Evolutionary conservation across 2,888 invertebrate species (phyloP).

Genomic region (Calameuta pallipes): DNA sequence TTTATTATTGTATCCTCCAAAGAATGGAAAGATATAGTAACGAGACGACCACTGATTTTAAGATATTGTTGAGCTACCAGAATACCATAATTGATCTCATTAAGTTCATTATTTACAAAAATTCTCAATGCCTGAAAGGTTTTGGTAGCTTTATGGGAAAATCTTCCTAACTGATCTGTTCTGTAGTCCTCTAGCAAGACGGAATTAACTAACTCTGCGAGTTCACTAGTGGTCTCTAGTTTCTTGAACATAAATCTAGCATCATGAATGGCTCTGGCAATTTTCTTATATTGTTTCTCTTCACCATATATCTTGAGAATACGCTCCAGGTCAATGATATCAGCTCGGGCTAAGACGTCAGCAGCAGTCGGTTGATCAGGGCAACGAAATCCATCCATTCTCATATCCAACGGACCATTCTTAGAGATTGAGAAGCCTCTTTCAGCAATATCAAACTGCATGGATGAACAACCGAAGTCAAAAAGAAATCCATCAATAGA

Average conservation of each 20-base stretch:
- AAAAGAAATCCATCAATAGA: slow-evolving; percentile 89
- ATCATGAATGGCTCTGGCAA: slow-evolving; percentile 89
- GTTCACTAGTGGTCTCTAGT: slow-evolving; percentile 84
- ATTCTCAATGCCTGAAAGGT: slow-evolving; percentile 94
- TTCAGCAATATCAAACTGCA: slow-evolving; percentile 87
- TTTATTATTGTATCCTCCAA: slow-evolving; percentile 95
- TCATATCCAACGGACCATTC: slow-evolving; percentile 93
- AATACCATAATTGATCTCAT: slow-evolving; percentile 92
- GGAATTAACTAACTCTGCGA: slow-evolving; percentile 79
- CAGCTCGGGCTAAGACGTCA: slow-evolving; percentile 84
- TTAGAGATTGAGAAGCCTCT: slow-evolving; percentile 89
- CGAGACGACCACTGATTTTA: slow-evolving; percentile 81
- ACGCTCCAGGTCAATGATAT: slow-evolving; percentile 81
- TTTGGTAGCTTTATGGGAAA: slow-evolving; percentile 87
- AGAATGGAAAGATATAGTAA: slow-evolving; percentile 91
- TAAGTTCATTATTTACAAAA: slow-evolving; percentile 96
- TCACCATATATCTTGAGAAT: slow-evolving; percentile 94
- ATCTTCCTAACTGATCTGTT: slow-evolving; percentile 80
- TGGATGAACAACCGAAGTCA: slow-evolving; percentile 95
- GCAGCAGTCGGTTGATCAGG: slow-evolving; percentile 84
- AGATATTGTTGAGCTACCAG: slow-evolving; percentile 81
- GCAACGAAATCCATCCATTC: slow-evolving; percentile 86
- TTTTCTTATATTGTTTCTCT: slow-evolving; percentile 86
- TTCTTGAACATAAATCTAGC: slow-evolving; percentile 80
- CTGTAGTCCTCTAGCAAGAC: slow-evolving; percentile 71